phyloP scores from a whole-genome alignment of 2,888 invertebrate genomes.

The Xylota sylvarum region DNA sequence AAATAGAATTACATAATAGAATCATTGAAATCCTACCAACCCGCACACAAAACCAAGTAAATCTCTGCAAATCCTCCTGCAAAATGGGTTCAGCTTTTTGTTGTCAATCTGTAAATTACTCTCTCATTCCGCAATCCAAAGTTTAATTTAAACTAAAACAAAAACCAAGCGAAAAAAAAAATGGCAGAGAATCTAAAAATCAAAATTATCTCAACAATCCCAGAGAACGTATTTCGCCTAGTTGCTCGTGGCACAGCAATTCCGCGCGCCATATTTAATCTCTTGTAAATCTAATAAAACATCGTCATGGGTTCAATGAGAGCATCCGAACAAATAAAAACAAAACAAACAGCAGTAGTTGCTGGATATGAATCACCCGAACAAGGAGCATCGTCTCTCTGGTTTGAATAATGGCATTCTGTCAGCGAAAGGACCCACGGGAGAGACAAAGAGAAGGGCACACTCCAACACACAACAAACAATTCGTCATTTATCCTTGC shows the following conservation, averaged over 20 bases:
- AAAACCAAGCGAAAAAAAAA: constrained; percentile 28
- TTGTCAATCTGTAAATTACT: constrained; percentile 56
- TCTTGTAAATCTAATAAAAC: constrained; percentile 70
- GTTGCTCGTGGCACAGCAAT: constrained; percentile 15
- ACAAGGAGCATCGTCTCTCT: constrained; percentile 58
- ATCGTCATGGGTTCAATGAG: constrained; percentile 60
- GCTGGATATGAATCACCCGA: constrained; percentile 61
- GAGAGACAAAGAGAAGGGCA: constrained; percentile 33
- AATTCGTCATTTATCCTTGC: constrained; percentile 38
- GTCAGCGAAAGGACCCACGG: constrained; percentile 63
- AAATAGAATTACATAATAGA: background rate
- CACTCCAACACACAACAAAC: constrained; percentile 18
- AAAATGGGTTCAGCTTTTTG: constrained; percentile 30
- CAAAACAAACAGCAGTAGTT: constrained; percentile 40
- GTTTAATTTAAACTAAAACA: constrained; percentile 68
- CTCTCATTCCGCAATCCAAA: constrained; percentile 42
- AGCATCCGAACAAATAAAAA: constrained; percentile 61
- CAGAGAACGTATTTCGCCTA: constrained; percentile 37
- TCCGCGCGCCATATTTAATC: constrained; percentile 63
- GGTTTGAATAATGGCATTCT: constrained; percentile 69
- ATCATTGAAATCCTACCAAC: constrained; percentile 11
- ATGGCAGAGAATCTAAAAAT: constrained; percentile 29
- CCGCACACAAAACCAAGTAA: constrained; percentile 6
- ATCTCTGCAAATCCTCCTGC: constrained; percentile 21
- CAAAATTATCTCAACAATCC: constrained; percentile 42